Percentiles rank a stretch among this genome's conserved stretches.
These are phyloP conservation scores for Caenorhabditis afra DNA, from an alignment of 2,888 invertebrate species.

Conservation along the genomic window DNA sequence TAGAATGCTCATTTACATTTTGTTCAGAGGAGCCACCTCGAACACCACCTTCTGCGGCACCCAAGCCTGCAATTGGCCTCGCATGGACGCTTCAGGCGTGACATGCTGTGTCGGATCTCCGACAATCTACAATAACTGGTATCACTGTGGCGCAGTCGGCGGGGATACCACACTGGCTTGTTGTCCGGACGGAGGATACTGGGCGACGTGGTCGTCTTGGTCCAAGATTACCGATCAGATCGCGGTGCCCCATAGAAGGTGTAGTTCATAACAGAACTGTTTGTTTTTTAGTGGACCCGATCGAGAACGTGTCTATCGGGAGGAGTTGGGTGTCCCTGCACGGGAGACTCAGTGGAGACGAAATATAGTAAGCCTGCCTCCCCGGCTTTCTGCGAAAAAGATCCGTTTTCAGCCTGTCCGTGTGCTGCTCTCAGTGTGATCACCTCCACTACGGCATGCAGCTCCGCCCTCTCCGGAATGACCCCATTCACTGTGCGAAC, in stretches of 20 bases:
- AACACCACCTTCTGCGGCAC: slow-evolving; percentile 20
- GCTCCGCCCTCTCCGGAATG: not conserved
- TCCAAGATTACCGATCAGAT: slow-evolving; percentile 25
- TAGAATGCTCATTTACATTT: not conserved
- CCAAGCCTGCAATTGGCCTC: slow-evolving; percentile 44
- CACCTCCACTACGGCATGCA: slow-evolving; percentile 4
- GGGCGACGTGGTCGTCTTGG: slow-evolving; percentile 14
- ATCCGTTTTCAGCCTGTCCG: slow-evolving; percentile 20
- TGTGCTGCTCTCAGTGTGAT: slow-evolving; percentile 15
- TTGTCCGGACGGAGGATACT: slow-evolving; percentile 47
- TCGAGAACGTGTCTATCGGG: slow-evolving; percentile 32
- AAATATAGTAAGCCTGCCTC: slow-evolving; percentile 3
- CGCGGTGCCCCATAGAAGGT: too few relatives aligned
- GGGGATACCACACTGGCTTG: slow-evolving; percentile 14
- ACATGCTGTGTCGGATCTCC: slow-evolving; percentile 34
- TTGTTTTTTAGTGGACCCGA: slow-evolving; percentile 26
- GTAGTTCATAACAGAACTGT: slow-evolving; percentile 5
- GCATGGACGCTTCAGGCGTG: not conserved
- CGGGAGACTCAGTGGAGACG: slow-evolving; percentile 20
- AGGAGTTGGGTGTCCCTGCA: slow-evolving; percentile 22
- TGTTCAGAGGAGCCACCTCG: slow-evolving; percentile 19
- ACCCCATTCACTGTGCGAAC: slow-evolving; percentile 23
- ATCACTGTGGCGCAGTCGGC: slow-evolving; percentile 39
- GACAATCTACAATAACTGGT: slow-evolving; percentile 31
- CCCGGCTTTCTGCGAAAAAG: not conserved